Conservation (phyloP, 2,888 invertebrate genomes). For the Pogonocherus hispidulus region DNA sequence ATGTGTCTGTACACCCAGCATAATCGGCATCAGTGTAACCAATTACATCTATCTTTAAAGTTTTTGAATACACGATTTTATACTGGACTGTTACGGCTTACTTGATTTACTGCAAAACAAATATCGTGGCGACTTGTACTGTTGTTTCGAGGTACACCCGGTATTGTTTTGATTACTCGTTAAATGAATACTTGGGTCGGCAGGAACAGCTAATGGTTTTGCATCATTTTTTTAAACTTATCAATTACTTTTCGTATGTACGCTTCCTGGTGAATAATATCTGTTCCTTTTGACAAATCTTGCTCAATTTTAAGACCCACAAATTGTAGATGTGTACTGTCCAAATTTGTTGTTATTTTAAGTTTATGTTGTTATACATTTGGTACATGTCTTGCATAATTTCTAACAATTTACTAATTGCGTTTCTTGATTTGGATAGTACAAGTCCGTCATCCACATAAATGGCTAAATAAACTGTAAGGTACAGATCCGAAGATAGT, state of each 20-base stretch:
- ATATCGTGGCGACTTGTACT: not conserved
- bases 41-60: not conserved
- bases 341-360: not conserved
- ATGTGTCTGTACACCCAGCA: slow-evolving; percentile 11
- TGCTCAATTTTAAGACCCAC: not conserved
- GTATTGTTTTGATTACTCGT: not conserved
- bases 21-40: slow-evolving; percentile 11
- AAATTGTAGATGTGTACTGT: not conserved
- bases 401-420: not conserved
- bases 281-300: not conserved
- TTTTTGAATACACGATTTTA: slow-evolving; percentile 14
- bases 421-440: not conserved
- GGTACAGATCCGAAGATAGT: too few relatives aligned
- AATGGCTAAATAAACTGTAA: not conserved
- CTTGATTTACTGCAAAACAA: not conserved
- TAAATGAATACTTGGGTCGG: not conserved
- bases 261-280: not conserved
- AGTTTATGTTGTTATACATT: too few relatives aligned
- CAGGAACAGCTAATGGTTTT: not conserved
- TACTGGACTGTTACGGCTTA: not conserved
- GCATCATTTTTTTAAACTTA: not conserved
- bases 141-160: not conserved
- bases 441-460: not conserved
- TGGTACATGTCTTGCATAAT: not conserved
- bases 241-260: not conserved